Evolutionary conservation across 2,797 vertebrate genomes (phyloP), one percentile per base, ranked within the genome.

Genomic region (Falco berigora): DNA sequence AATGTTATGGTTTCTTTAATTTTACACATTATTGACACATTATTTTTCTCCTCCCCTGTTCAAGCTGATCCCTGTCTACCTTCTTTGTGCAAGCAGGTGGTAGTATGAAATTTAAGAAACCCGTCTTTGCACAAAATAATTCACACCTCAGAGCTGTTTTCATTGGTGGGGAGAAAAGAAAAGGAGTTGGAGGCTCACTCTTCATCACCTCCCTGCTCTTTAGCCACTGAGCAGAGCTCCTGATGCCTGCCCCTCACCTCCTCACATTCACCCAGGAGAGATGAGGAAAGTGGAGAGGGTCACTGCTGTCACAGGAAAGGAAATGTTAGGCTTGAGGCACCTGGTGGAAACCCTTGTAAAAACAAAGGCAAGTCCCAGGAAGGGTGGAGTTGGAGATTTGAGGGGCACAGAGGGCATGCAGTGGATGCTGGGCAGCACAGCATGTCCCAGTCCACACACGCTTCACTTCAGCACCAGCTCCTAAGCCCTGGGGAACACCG

Each of bases 391-490:
- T 83, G 36, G 16, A 61, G 68, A 44, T 71, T 23, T 74, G 64
- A 63, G 86, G 10, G 32, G 23, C 52, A 66, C 58, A 64, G 64
- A 80, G 38, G 47, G 21, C 46, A 21, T 9, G 24, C 32, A 24
- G 8, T 17, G 52, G 10, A 4, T 62, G 38, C 23, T 72, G 69
- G 61, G 24, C 20, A 56, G 66, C 42, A 23, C 32, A 52, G 30
- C 25, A 5, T 12, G 12, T 49, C 36, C 40, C 61, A 11, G 5
- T 38, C 67, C 63, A 27, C 3, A 1, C 10, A 20, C 19, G 16
- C 34, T 28, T 12, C 1, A 3, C 34, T 28, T 12, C 1, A 3
- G 18, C 0, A 1, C 25, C 53, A 71, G 62, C 27, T 82, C 24
- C 44, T 6, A 21, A 4, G 15, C 47, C 56, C 52, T 40, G 14